Percentiles rank a stretch among this genome's conserved stretches.
Conservation (phyloP, 2,113 vertebrate species). For the Picathartes gymnocephalus region DNA sequence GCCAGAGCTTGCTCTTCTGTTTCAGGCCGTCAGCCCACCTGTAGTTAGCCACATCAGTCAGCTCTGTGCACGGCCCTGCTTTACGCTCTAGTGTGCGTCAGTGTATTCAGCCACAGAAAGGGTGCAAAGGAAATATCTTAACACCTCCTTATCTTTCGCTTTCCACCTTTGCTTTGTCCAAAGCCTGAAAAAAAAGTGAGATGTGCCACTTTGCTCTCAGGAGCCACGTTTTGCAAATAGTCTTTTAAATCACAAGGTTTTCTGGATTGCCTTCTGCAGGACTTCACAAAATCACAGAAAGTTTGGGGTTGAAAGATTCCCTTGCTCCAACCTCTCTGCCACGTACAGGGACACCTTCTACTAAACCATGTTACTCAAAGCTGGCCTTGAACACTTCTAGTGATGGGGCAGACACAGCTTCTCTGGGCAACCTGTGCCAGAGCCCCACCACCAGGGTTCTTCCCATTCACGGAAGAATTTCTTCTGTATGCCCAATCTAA, state of each 20-base stretch:
- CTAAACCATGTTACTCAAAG: background rate
- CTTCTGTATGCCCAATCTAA: background rate
- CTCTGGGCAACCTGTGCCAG: background rate
- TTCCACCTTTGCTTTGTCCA: background rate
- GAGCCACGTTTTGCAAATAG: background rate
- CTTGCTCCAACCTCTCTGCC: background rate
- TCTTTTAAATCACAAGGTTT: background rate
- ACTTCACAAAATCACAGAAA: background rate
- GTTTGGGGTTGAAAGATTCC: background rate
- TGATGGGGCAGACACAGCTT: background rate
- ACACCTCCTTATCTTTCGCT: background rate
- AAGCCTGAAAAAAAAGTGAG: background rate
- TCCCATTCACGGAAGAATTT: background rate
- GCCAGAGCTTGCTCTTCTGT: background rate
- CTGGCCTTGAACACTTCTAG: background rate
- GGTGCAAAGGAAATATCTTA: background rate
- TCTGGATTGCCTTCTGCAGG: background rate
- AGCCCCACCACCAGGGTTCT: background rate
- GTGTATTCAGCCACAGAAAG: background rate
- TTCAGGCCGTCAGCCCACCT: background rate
- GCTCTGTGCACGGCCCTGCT: background rate
- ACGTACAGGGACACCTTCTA: accelerated
- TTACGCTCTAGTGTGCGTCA: background rate
- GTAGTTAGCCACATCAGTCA: slow-evolving; percentile 37
- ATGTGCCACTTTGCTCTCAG: background rate